Conservation (phyloP, 2,797 vertebrate species). For the Tokudaia tokunoshimensis region DNA sequence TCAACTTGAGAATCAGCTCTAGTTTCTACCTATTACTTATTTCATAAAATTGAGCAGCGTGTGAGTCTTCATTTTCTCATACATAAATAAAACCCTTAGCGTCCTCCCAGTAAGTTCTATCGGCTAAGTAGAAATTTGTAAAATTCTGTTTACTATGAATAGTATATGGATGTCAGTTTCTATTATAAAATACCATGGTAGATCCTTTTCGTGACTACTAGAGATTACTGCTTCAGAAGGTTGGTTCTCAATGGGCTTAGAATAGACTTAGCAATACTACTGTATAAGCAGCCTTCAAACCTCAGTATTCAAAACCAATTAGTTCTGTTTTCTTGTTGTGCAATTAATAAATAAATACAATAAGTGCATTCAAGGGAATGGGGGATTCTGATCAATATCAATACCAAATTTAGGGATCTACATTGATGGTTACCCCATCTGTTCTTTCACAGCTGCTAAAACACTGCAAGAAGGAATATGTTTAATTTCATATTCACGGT, state of each 20-base stretch:
- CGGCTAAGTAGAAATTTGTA: slow-evolving; percentile 2
- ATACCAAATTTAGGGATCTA: neutral
- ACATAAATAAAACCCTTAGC: neutral
- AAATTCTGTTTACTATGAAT: slow-evolving; percentile 15
- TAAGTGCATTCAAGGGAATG: neutral
- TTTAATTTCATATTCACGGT: neutral
- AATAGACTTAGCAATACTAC: neutral
- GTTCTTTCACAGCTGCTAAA: neutral
- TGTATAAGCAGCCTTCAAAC: neutral
- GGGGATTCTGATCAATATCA: neutral
- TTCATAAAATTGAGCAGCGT: neutral
- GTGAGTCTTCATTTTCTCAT: slow-evolving; percentile 23
- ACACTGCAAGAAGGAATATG: neutral
- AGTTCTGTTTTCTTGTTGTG: neutral
- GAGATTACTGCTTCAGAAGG: neutral
- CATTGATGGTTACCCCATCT: neutral
- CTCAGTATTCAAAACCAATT: slow-evolving; percentile 37
- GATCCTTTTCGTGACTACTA: neutral
- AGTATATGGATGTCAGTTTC: neutral
- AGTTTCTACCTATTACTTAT: neutral
- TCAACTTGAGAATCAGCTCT: neutral
- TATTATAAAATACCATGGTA: neutral
- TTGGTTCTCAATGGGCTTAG: slow-evolving; percentile 5
- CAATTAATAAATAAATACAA: neutral
- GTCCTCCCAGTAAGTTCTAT: neutral